Base-by-base conservation (phyloP, 2,113 vertebrate species). In the Tragelaphus buxtoni region DNA sequence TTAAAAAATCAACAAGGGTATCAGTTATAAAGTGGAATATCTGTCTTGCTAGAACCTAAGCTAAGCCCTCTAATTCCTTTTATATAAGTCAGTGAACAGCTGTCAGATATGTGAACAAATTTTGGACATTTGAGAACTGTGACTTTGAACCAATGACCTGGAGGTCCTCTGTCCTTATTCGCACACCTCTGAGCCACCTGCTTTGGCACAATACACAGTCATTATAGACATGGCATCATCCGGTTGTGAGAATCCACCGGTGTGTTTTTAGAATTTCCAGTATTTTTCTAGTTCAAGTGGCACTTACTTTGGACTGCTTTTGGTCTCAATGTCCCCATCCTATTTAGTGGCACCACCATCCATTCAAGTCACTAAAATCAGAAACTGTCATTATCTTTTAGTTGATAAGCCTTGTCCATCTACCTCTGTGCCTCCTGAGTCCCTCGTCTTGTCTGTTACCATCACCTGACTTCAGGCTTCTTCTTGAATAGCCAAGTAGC, bases 61-160 rank as follows among this genome's bases (percentile, higher is more conserved):
- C 87, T 53, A 65, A 92, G 65, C 39, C n/a, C 32, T 95, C 93
- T 91, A 74, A 94, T 90, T 96, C 84, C 47, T 97, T 91, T 85
- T 39, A 32, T n/a, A 60, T 61, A 93, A 95, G 69, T 80, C 90
- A 84, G 35, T 14, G 2, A 94, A 63, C 88, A 96, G 95, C 35
- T 16, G 96, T 91, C 63, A 86, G 72, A 53, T 55, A 58, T 45
- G 35, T 72, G 65, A 88, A 96, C 74, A 58, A 42, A 32, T 96
- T 97, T 95, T 20, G 76, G 84, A 85, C 22, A 55, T 63, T 89
- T 92, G 94, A 86, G 86, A 81, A 65, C 13, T 42, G 24, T 88
- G 83, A 81, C 87, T 97, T 72, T 97, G 91, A 89, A 80, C 74
- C 45, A 49, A 55, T 88, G 89, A 92, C 77, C 60, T 51, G 17